These are phyloP conservation scores for Cantharis nigra DNA, from an alignment of 2,888 invertebrate genomes.

Conservation along the genomic window DNA sequence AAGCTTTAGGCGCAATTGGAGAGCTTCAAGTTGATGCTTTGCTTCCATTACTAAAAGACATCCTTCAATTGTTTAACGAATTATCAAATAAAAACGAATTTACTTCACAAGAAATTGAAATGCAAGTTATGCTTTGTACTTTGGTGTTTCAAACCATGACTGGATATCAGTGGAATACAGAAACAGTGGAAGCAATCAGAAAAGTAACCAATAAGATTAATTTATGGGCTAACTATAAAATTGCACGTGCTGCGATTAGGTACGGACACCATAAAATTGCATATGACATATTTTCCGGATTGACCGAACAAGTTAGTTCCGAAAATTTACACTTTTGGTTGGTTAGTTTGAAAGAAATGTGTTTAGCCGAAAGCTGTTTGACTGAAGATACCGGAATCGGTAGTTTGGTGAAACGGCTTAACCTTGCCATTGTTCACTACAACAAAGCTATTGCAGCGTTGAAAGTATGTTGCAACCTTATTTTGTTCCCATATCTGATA, in stretches of 20 bases:
- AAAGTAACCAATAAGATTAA: slow-evolving; percentile 60
- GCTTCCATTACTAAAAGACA: slow-evolving; percentile 62
- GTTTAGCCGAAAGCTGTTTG: slow-evolving; percentile 73
- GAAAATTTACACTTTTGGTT: slow-evolving; percentile 91
- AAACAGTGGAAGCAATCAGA: slow-evolving; percentile 63
- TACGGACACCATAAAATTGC: slow-evolving; percentile 72
- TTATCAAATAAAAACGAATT: slow-evolving; percentile 44
- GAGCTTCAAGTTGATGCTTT: slow-evolving; percentile 64
- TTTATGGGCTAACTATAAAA: slow-evolving; percentile 84
- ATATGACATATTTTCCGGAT: slow-evolving; percentile 59
- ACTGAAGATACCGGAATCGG: slow-evolving; percentile 49
- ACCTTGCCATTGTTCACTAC: slow-evolving; percentile 64
- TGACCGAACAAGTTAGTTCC: slow-evolving; percentile 70
- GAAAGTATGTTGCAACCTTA: slow-evolving; percentile 51
- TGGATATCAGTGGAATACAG: slow-evolving; percentile 69
- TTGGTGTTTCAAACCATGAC: slow-evolving; percentile 81
- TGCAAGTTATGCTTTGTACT: slow-evolving; percentile 78
- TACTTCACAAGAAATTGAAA: slow-evolving; percentile 56
- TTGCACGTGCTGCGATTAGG: slow-evolving; percentile 84
- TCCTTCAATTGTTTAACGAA: slow-evolving; percentile 56
- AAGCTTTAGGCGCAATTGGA: slow-evolving; percentile 76
- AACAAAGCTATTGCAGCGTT: slow-evolving; percentile 68
- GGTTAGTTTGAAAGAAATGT: slow-evolving; percentile 76
- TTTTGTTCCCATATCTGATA: background rate
- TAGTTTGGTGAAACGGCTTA: slow-evolving; percentile 57